Evolutionary conservation across 2,113 vertebrate genomes (phyloP).

Genomic region (Elachura formosa): DNA sequence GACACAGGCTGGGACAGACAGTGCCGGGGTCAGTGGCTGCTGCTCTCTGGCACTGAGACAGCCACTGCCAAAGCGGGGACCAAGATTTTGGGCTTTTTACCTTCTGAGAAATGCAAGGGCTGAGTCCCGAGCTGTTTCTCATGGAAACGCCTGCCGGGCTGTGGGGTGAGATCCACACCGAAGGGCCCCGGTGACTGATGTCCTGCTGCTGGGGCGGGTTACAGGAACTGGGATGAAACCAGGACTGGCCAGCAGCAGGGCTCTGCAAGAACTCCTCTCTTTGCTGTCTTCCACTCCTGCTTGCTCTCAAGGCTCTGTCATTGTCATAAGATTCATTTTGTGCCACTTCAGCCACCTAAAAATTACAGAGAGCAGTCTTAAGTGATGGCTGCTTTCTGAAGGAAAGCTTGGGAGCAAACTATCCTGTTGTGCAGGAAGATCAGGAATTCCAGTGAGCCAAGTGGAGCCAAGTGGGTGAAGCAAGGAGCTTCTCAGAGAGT

Average conservation of each 20-base stretch:
- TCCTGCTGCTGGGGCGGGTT: neutral
- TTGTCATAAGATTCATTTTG: neutral
- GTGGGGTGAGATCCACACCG: too few relatives aligned
- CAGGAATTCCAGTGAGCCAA: slow-evolving; percentile 7
- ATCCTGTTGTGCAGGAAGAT: slow-evolving; percentile 33
- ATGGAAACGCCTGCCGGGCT: too few relatives aligned
- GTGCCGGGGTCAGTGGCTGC: too few relatives aligned
- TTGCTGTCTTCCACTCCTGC: neutral
- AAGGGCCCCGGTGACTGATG: too few relatives aligned
- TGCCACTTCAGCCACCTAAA: neutral
- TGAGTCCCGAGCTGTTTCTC: too few relatives aligned
- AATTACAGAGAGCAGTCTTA: neutral
- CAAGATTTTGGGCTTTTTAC: too few relatives aligned
- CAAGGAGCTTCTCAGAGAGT: neutral
- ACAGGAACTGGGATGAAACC: neutral
- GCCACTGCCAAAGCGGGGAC: too few relatives aligned
- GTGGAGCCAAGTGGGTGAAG: neutral
- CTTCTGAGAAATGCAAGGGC: too few relatives aligned
- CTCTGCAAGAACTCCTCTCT: neutral
- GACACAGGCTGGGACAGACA: too few relatives aligned
- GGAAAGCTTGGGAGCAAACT: neutral
- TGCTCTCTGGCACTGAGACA: too few relatives aligned
- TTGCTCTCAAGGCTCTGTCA: neutral
- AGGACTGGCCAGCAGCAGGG: neutral
- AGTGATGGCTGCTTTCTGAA: neutral